Base-by-base conservation (phyloP, 1,140 invertebrate species). In the Drosophila funebris region DNA sequence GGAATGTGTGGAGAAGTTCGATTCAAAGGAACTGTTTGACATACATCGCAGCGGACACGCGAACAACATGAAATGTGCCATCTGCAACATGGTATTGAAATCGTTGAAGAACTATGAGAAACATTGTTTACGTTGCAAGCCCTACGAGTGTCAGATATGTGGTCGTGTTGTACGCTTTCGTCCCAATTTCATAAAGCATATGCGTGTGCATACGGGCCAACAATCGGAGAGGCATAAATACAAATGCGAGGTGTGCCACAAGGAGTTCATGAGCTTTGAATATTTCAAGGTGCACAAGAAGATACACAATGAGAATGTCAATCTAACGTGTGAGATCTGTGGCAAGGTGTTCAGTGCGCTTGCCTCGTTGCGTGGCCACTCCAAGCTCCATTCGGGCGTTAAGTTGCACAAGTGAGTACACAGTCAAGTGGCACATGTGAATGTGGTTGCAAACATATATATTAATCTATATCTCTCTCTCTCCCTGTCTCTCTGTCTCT, bases 221-320 rank as follows among this genome's bases (percentile, higher is more conserved):
- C 85, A 91, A 33, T 92, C 91, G 67, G 89, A 91, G 60, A 71
- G 91, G 39, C 91, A 90, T 44, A 92, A 92, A 33, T 92, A 85
- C 63, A 92, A 91, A 43, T 92, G 92, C 61, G 90, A 92, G 44
- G 75, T 90, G n/a, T 92, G 92, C 73, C 78, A 90, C 64, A 91
- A 91, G 69, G 89, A 91, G 70, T 92, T 92, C 37, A 87, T 90
- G 76, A 92, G 80, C 67, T 90, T 90, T 7, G 90, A 91, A 27
- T 92, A 91, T 64, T 92, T 92, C 33, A 91, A 91, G 67, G 90
- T 92, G 20, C 91, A 92, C 76, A 90, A 92, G 78, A 92, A 92
- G 69, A 91, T 91, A 4, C 91, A 92, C 77, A 90, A 90, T 36
- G 90, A 90, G 64, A 91, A 92, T 33, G 87, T 91, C 11, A 91